These are phyloP conservation scores for Spisula subtruncata DNA, from an alignment of 2,888 invertebrate genomes.

Conservation along the genomic window DNA sequence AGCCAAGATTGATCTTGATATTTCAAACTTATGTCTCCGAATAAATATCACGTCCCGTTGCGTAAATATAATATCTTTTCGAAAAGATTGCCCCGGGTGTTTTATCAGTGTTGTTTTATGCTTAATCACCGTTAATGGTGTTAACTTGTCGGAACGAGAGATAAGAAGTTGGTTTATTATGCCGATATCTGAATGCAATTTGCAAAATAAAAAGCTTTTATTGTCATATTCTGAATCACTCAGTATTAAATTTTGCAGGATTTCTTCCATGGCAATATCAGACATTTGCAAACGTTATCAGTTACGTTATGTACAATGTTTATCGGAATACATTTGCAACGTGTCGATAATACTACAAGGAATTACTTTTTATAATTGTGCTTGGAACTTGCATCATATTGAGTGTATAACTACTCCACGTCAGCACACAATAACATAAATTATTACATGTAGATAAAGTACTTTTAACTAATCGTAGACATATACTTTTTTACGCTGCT, in stretches of 20 bases:
- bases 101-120: constrained; percentile 2
- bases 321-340: neutral
- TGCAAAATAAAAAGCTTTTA: constrained; percentile 6
- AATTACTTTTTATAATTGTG: too few relatives aligned
- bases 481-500: too few relatives aligned
- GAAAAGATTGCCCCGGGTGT: neutral
- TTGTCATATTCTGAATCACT: neutral
- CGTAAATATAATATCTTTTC: neutral
- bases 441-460: too few relatives aligned
- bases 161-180: neutral
- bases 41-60: neutral
- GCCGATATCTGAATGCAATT: neutral
- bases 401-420: too few relatives aligned
- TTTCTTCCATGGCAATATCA: neutral
- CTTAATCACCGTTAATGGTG: neutral
- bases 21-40: neutral
- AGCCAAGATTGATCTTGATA: neutral
- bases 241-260: neutral
- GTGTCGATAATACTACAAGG: neutral
- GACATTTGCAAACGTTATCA: neutral
- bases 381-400: too few relatives aligned
- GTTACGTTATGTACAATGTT: neutral
- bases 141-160: neutral
- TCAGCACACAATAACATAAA: too few relatives aligned
- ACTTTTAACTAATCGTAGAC: too few relatives aligned